Conservation (phyloP, 2,113 vertebrate genomes). For the Cyprinodon brontotheroides region DNA sequence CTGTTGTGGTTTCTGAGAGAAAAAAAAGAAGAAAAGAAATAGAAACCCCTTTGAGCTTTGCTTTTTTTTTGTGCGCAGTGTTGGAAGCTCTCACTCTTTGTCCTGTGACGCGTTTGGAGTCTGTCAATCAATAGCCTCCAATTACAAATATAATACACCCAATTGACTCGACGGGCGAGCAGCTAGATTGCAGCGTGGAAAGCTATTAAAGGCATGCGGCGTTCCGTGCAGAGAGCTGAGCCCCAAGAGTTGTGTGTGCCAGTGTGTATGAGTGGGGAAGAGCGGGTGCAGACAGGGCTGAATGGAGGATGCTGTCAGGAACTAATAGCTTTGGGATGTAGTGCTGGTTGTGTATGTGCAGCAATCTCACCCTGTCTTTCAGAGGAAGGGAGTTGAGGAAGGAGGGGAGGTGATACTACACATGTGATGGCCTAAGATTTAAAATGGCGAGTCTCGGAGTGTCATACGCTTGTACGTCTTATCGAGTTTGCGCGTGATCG, state of each 20-base stretch:
- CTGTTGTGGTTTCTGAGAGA: slow-evolving; percentile 18
- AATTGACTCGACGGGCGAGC: slow-evolving; percentile 69
- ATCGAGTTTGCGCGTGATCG: not conserved
- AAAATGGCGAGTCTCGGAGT: not conserved
- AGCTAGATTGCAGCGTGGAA: slow-evolving; percentile 70
- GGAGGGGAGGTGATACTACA: slow-evolving; percentile 15
- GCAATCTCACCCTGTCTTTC: slow-evolving; percentile 64
- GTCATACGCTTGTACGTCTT: slow-evolving; percentile 22
- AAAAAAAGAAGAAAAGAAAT: slow-evolving; percentile 5
- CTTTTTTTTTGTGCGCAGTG: slow-evolving; percentile 38
- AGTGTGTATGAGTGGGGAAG: not conserved
- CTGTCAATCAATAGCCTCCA: slow-evolving; percentile 79
- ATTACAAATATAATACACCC: slow-evolving; percentile 79
- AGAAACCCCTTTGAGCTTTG: slow-evolving; percentile 46
- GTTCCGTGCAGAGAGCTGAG: slow-evolving; percentile 56
- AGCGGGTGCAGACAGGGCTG: slow-evolving; percentile 50
- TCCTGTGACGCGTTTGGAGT: slow-evolving; percentile 55
- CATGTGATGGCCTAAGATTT: slow-evolving; percentile 7
- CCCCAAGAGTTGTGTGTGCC: slow-evolving; percentile 47
- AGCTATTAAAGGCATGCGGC: slow-evolving; percentile 75
- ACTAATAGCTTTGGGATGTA: slow-evolving; percentile 77
- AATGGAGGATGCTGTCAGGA: slow-evolving; percentile 73
- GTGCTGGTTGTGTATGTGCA: slow-evolving; percentile 65
- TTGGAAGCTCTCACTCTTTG: slow-evolving; percentile 54
- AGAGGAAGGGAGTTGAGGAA: slow-evolving; percentile 9